Base-by-base conservation (phyloP, 2,113 vertebrate genomes). In the Nettapus auritus region DNA sequence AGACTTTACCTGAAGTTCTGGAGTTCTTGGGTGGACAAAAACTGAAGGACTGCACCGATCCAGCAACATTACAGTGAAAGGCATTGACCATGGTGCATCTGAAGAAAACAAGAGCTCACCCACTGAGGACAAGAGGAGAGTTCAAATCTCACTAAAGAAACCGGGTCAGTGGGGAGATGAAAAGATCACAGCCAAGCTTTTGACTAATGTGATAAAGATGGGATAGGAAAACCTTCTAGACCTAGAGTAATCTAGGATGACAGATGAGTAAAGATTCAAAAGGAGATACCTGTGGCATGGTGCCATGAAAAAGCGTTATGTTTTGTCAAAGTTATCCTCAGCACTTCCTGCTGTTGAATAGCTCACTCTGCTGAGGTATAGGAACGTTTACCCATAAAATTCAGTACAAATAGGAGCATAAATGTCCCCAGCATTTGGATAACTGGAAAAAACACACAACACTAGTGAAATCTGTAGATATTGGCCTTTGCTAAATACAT, bases 51-150 rank as follows among this genome's bases (percentile, higher is more conserved):
- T 48, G 15, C 0, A 2, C 50, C 46, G 38, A 50, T 21, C 31
- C 34, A 60, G 78, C 67, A 53, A 42, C 23, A 20, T 25, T 28
- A 50, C 3, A 87, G 26, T 2, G 9, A 70, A 87, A 52, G 57
- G 63, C 52, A 62, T 8, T 3, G 3, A 56, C 40, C 48, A 69
- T 1, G 0, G 15, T 63, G 25, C 2, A 5, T 34, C 9, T 2
- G 1, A 53, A 73, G 26, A 23, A 85, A 40, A 31, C 28, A 9
- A 71, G 70, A 57, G 11, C 46, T 82, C 40, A 78, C n/a, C 9
- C 21, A 40, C 11, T 28, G 28, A 89, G 59, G 40, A 77, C 12
- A 21, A 42, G 13, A 59, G n/a, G 48, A 64, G 63, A 67, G 31
- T 83, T 63, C 44, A 88, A n/a, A 28, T 33, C 53, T 86, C 63